phyloP scores from a whole-genome alignment of 2,888 invertebrate species.

The Eupithecia dodoneata region DNA sequence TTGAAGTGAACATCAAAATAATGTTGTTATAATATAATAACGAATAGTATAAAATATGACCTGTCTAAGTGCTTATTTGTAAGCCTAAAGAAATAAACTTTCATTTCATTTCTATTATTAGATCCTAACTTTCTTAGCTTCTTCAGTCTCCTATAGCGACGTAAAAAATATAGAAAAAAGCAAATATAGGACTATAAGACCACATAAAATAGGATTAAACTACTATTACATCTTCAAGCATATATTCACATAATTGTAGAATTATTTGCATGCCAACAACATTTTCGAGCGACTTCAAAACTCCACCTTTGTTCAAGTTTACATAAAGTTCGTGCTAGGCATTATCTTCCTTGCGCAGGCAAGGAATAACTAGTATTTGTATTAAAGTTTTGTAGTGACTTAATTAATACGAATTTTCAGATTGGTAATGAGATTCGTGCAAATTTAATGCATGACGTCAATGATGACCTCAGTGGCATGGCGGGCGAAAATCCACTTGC shows the following conservation, averaged over 20 bases:
- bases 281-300: constrained; percentile 52
- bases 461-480: background rate
- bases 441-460: background rate
- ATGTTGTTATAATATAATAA: no score
- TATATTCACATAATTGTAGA: constrained; percentile 31
- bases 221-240: constrained; percentile 18
- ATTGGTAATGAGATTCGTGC: background rate
- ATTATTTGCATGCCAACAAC: constrained; percentile 46
- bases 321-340: constrained; percentile 54
- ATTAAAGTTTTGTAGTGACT: constrained; percentile 22
- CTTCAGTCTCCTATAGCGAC: background rate
- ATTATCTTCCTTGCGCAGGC: constrained; percentile 60
- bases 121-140: no score
- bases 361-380: constrained; percentile 35
- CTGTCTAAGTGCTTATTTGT: no score
- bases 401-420: constrained; percentile 18
- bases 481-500: no score
- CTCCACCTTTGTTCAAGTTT: constrained; percentile 55
- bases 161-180: background rate
- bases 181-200: background rate
- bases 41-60: no score
- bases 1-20: no score
- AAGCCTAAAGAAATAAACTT: no score
- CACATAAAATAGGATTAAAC: constrained; percentile 12
- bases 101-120: no score